Evolutionary conservation across 2,888 invertebrate species (phyloP), one percentile per base, ranked within the genome.

Genomic region (Gastracanthus pulcherrimus): DNA sequence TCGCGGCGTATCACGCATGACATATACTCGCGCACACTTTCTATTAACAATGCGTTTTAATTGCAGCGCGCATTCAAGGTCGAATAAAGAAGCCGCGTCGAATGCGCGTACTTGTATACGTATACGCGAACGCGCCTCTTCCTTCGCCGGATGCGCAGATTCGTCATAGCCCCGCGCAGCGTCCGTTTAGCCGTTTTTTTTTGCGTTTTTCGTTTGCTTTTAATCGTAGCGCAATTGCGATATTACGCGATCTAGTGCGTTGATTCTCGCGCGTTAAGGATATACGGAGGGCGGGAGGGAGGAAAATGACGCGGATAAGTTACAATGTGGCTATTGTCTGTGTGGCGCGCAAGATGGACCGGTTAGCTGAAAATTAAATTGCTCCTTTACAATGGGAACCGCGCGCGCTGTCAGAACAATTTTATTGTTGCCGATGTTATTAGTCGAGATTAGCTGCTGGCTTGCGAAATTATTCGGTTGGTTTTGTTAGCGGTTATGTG

Each of bases 91-190:
- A n/a, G 60, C 31, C n/a, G 16, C 48, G 51, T 31, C 66, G 45
- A 66, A 16, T 26, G 48, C 11, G 55, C 55, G 55, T 55, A 55
- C 23, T 26, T 7, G 51, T 5, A 0, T 2, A 13, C 13, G 11
- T 13, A 7, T 11, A 9, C 23, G 41, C 38, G 48, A n/a, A n/a
- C 51, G 31, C 41, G 34, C 29, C 60, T 58, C 72, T 23, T 64
- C 71, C 45, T 13, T 34, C 55, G 78, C 72, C 79, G 79, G 79
- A 79, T 79, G 72, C 79, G 41, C 72, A 72, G 58, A 72, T 79
- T 79, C 72, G 79, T 79, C 66, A 72, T 66, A 64, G 66, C 23
- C 11, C 2, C 45, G n/a, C 4, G 16, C 23, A 34, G 19, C 19
- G 62, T 62, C 38, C 4, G 6, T 34, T 36, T 38, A 29, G 66